A percentile compares a stretch with the other conserved stretches of the same genome.
phyloP scores from a whole-genome alignment of 2,113 vertebrate genomes.

The Dicaeum eximium region DNA sequence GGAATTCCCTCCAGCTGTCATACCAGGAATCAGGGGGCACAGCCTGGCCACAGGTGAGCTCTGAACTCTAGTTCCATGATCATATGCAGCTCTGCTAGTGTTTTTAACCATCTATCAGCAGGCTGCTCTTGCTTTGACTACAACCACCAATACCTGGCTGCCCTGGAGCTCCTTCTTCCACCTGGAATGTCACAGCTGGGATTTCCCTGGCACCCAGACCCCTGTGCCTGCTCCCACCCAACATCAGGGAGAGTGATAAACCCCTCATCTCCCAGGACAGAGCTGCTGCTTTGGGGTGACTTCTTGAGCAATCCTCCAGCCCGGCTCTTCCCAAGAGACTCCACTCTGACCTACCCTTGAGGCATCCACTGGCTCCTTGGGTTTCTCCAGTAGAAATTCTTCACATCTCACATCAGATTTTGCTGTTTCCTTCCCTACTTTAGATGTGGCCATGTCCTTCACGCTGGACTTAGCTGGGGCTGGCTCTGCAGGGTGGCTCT shows the following conservation, averaged over 20 bases:
- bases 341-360: slow-evolving; percentile 75
- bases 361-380: slow-evolving; percentile 70
- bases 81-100: not conserved
- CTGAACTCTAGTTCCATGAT: not conserved
- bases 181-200: not conserved
- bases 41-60: not conserved
- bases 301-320: not conserved
- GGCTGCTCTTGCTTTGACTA: not conserved
- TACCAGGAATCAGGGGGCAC: not conserved
- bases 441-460: slow-evolving; percentile 2
- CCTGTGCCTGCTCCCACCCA: rapidly evolving
- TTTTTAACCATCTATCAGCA: not conserved
- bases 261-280: not conserved
- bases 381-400: slow-evolving; percentile 53
- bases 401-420: slow-evolving; percentile 74
- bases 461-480: slow-evolving; percentile 25
- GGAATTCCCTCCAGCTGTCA: not conserved
- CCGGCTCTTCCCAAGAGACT: not conserved
- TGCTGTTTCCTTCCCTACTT: slow-evolving; percentile 64
- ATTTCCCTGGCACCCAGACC: not conserved
- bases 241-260: not conserved
- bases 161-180: not conserved
- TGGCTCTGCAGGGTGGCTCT: slow-evolving; percentile 76
- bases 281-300: not conserved
- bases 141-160: rapidly evolving